phyloP scores from a whole-genome alignment of 2,797 vertebrate species.

The Xiphophorus birchmanni region DNA sequence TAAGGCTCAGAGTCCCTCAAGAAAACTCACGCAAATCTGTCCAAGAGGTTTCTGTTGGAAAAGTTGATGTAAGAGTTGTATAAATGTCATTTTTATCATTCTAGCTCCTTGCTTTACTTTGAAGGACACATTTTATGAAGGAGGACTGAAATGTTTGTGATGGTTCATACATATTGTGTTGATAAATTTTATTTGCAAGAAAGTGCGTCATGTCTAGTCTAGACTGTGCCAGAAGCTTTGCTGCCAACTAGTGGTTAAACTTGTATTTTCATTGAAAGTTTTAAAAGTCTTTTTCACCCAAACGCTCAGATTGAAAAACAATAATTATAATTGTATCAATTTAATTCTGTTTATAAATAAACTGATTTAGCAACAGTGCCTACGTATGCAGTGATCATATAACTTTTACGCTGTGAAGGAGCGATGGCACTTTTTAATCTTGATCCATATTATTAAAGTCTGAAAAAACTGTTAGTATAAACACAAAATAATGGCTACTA shows the following conservation, averaged over 20 bases:
- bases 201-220: background rate
- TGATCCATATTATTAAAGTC: background rate
- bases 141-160: background rate
- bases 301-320: background rate
- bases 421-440: background rate
- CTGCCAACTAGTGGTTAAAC: constrained; percentile 1
- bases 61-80: too few relatives aligned
- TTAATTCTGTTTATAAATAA: background rate
- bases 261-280: background rate
- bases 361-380: background rate
- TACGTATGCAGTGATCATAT: background rate
- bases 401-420: background rate
- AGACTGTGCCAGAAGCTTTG: background rate
- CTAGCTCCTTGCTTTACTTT: background rate
- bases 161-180: background rate
- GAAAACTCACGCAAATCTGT: background rate
- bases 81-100: background rate
- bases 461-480: background rate
- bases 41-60: too few relatives aligned
- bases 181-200: background rate
- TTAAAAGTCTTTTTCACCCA: background rate
- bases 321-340: background rate
- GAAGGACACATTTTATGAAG: background rate
- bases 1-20: background rate
- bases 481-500: background rate